phyloP scores from a whole-genome alignment of 2,113 vertebrate species.

The Oxyura jamaicensis region DNA sequence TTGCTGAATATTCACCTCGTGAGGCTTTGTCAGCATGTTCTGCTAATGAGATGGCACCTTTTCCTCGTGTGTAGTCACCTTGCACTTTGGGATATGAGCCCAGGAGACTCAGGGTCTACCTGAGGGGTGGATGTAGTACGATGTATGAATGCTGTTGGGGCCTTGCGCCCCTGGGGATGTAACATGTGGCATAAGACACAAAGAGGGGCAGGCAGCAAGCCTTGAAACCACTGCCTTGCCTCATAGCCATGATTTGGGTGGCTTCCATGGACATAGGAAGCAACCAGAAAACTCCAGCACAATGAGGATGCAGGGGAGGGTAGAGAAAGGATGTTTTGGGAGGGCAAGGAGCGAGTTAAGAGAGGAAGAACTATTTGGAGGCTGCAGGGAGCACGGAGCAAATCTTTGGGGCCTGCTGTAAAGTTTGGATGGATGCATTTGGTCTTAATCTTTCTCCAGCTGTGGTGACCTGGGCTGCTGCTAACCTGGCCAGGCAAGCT shows the following conservation, averaged over 20 bases:
- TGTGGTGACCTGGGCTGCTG: neutral
- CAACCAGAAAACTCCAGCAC: neutral
- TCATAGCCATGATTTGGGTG: neutral
- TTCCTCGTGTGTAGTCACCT: neutral
- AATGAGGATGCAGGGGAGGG: neutral
- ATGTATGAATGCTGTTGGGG: neutral
- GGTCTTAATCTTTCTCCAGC: neutral
- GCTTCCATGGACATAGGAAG: neutral
- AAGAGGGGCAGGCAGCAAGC: neutral
- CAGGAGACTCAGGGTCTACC: neutral
- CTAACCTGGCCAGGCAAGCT: conserved; percentile 45
- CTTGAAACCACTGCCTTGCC: neutral
- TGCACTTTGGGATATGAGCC: neutral
- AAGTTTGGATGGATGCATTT: neutral
- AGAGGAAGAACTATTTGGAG: neutral
- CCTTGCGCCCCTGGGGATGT: neutral
- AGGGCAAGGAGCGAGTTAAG: neutral
- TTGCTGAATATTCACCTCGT: conserved; percentile 15
- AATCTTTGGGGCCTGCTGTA: neutral
- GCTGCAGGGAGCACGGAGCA: neutral
- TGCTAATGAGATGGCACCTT: conserved; percentile 54
- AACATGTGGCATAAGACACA: neutral
- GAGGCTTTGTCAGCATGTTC: conserved; percentile 47
- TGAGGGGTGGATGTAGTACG: neutral
- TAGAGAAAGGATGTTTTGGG: neutral